A percentile compares a stretch with the other conserved stretches of the same genome.
Conservation (phyloP, 2,113 vertebrate species). For the Oryzias woworae region DNA sequence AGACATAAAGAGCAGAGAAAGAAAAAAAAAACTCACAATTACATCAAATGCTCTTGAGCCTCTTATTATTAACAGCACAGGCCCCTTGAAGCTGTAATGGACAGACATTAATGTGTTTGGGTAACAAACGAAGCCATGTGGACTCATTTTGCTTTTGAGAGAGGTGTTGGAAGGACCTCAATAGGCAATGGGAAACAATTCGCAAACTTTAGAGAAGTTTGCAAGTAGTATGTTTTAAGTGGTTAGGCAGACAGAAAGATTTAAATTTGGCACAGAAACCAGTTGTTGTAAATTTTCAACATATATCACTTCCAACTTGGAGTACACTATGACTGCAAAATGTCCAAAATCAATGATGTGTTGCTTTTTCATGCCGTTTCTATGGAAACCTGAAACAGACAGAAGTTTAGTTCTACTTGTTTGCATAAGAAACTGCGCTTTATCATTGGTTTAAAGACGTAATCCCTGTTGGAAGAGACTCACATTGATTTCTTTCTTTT, state of each 20-base stretch:
- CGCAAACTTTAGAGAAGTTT: constrained; percentile 37
- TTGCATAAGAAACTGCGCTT: too few relatives aligned
- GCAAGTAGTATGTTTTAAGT: constrained; percentile 49
- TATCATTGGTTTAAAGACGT: too few relatives aligned
- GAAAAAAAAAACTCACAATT: constrained; percentile 52
- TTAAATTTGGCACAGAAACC: too few relatives aligned
- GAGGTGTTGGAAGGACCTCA: constrained; percentile 53
- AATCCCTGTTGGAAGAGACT: too few relatives aligned
- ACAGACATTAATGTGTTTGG: constrained; percentile 50
- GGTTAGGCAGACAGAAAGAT: constrained; percentile 28
- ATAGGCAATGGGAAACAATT: constrained; percentile 64
- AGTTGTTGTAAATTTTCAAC: too few relatives aligned
- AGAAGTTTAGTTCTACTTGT: too few relatives aligned
- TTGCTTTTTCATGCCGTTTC: too few relatives aligned
- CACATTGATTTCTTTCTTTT: not conserved
- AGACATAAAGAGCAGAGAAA: constrained; percentile 1
- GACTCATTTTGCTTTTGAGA: constrained; percentile 48
- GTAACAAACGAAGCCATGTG: constrained; percentile 52
- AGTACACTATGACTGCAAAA: too few relatives aligned
- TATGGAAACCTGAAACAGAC: too few relatives aligned
- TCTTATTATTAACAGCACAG: constrained; percentile 69
- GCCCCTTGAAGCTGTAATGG: constrained; percentile 54
- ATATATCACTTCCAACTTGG: too few relatives aligned
- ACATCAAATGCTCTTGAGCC: constrained; percentile 57
- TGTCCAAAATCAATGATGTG: too few relatives aligned